Percentiles rank a stretch among this genome's conserved stretches.
These are phyloP conservation scores for Stictocephala bisonia DNA, from an alignment of 2,888 invertebrate species.

Conservation along the genomic window DNA sequence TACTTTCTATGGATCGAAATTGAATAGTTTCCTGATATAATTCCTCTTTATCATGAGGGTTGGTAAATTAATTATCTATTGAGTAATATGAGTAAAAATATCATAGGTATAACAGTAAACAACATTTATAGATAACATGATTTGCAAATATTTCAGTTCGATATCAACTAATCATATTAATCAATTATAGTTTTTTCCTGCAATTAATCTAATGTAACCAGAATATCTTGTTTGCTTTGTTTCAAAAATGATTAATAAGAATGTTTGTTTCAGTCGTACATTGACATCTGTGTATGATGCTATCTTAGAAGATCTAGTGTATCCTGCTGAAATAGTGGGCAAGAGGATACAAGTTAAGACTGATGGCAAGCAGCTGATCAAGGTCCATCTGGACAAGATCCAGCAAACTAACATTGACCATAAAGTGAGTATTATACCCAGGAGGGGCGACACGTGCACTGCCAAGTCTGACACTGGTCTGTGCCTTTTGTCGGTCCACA, in stretches of 20 bases:
- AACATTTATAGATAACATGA: no score
- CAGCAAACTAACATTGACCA: constrained; percentile 99
- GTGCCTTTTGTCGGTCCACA: constrained; percentile 10
- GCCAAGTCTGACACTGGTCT: constrained; percentile 9
- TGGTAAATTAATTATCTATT: no score
- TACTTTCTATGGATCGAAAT: no score
- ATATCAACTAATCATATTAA: no score
- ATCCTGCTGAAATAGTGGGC: constrained; percentile 99
- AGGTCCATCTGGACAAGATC: constrained; percentile 97
- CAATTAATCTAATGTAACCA: neutral
- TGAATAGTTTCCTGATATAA: no score
- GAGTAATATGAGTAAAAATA: no score
- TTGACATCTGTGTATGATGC: constrained; percentile 98
- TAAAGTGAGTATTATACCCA: constrained; percentile 81
- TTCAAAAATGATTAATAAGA: no score
- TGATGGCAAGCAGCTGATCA: constrained; percentile 95
- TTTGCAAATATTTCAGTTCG: no score
- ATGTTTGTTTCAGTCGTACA: constrained; percentile 77
- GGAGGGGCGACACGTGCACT: constrained; percentile 15
- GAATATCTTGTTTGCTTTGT: neutral
- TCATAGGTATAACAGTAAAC: no score
- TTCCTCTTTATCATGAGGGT: no score
- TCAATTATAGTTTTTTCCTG: no score
- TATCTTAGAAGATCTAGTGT: constrained; percentile 96
- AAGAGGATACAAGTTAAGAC: constrained; percentile 96